phyloP scores from a whole-genome alignment of 2,888 invertebrate genomes.

The Eristalis arbustorum region DNA sequence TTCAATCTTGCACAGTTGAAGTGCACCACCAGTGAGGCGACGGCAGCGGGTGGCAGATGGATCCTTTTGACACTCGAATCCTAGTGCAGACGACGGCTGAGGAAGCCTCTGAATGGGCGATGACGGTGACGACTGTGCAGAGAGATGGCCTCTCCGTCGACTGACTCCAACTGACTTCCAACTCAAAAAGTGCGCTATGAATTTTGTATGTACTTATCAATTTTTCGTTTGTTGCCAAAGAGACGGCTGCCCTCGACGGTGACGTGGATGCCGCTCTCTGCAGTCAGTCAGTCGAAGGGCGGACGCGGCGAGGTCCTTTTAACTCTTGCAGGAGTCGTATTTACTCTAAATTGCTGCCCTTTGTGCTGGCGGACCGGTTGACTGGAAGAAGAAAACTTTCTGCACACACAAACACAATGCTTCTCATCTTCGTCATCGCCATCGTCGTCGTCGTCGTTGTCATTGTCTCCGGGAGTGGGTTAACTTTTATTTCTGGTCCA shows the following conservation, averaged over 20 bases:
- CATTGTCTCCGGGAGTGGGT: slow-evolving; percentile 15
- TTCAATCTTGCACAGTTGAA: slow-evolving; percentile 57
- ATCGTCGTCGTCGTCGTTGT: background rate
- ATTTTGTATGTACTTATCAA: slow-evolving; percentile 68
- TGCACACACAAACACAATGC: too few species aligned
- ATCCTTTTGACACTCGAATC: background rate
- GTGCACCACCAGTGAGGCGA: background rate
- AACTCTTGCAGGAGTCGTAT: slow-evolving; percentile 56
- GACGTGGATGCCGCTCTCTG: background rate
- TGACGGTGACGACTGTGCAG: background rate
- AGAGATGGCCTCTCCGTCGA: too few species aligned
- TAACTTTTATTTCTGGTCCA: slow-evolving; percentile 37
- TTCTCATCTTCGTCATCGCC: too few species aligned
- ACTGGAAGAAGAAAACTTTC: background rate
- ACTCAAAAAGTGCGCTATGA: slow-evolving; percentile 55
- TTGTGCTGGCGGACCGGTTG: slow-evolving; percentile 2
- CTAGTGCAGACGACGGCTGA: background rate
- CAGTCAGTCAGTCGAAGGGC: slow-evolving; percentile 20
- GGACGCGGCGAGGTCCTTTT: slow-evolving; percentile 48
- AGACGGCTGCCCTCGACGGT: slow-evolving; percentile 9
- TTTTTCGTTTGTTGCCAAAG: slow-evolving; percentile 59
- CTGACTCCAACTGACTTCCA: slow-evolving; percentile 43
- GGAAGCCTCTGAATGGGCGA: background rate
- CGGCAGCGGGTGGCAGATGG: background rate
- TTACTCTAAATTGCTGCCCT: slow-evolving; percentile 44